phyloP scores from a whole-genome alignment of 2,113 vertebrate genomes.

The Odontesthes bonariensis region DNA sequence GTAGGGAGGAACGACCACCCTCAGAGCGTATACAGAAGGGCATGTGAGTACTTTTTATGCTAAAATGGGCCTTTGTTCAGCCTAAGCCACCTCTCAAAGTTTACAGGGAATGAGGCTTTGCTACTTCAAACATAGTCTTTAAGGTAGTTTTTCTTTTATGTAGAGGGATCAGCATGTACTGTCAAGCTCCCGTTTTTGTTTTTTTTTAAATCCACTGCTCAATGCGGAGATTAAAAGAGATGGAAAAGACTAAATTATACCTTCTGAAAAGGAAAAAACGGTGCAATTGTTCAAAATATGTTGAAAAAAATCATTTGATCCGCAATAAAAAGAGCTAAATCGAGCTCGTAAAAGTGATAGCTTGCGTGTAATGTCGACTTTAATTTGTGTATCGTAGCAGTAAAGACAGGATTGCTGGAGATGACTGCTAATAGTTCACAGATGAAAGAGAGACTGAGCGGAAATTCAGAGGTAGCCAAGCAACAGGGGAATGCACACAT shows the following conservation, averaged over 20 bases:
- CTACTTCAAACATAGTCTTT: neutral
- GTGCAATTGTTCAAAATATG: neutral
- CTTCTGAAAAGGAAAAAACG: neutral
- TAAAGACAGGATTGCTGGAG: conserved; percentile 69
- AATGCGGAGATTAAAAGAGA: neutral
- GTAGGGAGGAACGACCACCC: neutral
- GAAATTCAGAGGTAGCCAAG: conserved; percentile 78
- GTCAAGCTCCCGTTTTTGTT: neutral
- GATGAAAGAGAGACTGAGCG: conserved; percentile 72
- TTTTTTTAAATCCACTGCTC: neutral
- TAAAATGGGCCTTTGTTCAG: neutral
- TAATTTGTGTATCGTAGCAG: conserved; percentile 37
- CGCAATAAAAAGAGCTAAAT: neutral
- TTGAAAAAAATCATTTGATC: neutral
- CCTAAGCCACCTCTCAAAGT: neutral
- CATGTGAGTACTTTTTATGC: neutral
- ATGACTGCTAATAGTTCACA: conserved; percentile 79
- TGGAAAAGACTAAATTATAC: neutral
- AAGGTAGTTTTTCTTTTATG: neutral
- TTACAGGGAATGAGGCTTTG: neutral
- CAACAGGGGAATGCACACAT: conserved; percentile 73
- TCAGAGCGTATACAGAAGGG: neutral
- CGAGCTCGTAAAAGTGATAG: conserved; percentile 1
- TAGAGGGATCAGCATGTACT: neutral
- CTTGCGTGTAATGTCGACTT: conserved; percentile 11